Conservation (phyloP, 2,797 vertebrate species). For the Intellagama lesueurii region DNA sequence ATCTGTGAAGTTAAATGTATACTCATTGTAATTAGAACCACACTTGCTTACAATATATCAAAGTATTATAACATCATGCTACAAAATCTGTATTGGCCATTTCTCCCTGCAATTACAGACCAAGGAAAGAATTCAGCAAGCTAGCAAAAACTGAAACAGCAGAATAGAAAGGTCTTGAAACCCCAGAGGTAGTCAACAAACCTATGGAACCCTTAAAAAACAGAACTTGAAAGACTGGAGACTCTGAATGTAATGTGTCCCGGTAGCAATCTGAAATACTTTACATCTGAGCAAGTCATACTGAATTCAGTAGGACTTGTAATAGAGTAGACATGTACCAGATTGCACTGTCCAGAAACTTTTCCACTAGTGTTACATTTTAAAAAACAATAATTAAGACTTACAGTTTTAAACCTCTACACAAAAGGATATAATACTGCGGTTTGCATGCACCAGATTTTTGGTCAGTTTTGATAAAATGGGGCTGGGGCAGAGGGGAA, state of each 20-base stretch:
- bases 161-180: constrained; percentile 62
- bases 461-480: constrained; percentile 7
- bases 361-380: not conserved
- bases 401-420: not conserved
- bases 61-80: constrained; percentile 65
- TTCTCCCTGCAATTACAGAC: constrained; percentile 50
- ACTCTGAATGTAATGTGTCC: not conserved
- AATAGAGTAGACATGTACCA: not conserved
- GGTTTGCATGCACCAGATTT: not conserved
- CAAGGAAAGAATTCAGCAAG: constrained; percentile 54
- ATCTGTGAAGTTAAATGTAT: constrained; percentile 54
- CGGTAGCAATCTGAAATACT: constrained; percentile 5
- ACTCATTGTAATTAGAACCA: constrained; percentile 53
- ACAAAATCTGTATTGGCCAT: constrained; percentile 50
- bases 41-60: constrained; percentile 57
- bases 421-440: constrained; percentile 14
- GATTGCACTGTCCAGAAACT: constrained; percentile 2
- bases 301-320: not conserved
- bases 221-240: constrained; percentile 42
- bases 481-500: not conserved
- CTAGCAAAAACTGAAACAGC: constrained; percentile 43
- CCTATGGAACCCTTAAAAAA: constrained; percentile 58
- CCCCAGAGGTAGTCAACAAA: constrained; percentile 75
- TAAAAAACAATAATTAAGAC: constrained; percentile 2
- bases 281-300: not conserved